Evolutionary conservation across 2,888 invertebrate species (phyloP).

Genomic region (Oxystoma pomonae): DNA sequence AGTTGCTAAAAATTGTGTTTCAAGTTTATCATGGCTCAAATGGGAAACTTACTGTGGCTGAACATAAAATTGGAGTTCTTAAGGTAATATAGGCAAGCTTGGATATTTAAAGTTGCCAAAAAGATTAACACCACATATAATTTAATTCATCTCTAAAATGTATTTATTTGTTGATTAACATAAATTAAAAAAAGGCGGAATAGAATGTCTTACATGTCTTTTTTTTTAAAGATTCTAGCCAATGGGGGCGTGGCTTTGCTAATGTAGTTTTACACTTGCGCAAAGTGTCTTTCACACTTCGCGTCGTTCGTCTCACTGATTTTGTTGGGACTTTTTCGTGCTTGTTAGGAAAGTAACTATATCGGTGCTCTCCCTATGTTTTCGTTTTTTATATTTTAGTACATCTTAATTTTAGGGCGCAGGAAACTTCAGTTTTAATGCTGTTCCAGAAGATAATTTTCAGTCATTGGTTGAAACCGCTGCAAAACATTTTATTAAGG

Average conservation of each 20-base stretch:
- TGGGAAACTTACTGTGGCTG: slow-evolving; percentile 84
- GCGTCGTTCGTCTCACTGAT: no score
- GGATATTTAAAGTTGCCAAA: not conserved
- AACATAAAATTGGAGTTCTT: slow-evolving; percentile 83
- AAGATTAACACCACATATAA: no score
- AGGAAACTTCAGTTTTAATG: slow-evolving; percentile 69
- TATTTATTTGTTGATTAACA: slow-evolving; percentile 3
- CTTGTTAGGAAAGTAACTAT: no score
- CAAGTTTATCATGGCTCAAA: slow-evolving; percentile 82
- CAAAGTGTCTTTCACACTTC: no score
- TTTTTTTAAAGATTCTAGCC: no score
- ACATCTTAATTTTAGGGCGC: slow-evolving; percentile 63
- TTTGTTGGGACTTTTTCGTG: no score
- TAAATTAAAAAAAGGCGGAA: no score
- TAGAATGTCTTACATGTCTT: no score
- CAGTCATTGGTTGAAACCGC: slow-evolving; percentile 59
- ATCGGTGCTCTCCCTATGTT: no score
- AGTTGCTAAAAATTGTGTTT: slow-evolving; percentile 67
- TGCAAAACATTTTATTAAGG: slow-evolving; percentile 65
- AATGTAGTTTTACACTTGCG: no score
- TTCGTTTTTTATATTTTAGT: no score
- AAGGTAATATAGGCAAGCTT: slow-evolving; percentile 59
- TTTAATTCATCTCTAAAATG: not conserved
- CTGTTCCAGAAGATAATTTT: slow-evolving; percentile 56
- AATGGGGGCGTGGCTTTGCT: no score